A percentile compares a stretch with the other conserved stretches of the same genome.
phyloP scores from a whole-genome alignment of 2,113 vertebrate species.

The Phrynocephalus versicolor region DNA sequence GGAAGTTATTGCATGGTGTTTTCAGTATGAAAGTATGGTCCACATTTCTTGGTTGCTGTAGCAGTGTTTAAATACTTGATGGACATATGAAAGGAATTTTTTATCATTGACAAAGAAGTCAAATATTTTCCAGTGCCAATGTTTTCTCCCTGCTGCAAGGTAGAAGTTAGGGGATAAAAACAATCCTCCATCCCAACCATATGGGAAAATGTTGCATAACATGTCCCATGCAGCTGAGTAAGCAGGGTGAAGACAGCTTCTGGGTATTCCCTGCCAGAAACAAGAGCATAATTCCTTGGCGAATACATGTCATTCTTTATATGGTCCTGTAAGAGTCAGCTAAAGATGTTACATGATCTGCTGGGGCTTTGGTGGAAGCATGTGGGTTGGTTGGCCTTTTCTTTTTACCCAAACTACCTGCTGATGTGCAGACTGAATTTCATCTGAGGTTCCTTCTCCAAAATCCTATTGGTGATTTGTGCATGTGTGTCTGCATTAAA shows the following conservation, averaged over 20 bases:
- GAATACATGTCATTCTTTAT: not conserved
- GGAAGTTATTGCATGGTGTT: rapidly evolving
- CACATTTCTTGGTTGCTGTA: rapidly evolving
- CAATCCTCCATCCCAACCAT: not conserved
- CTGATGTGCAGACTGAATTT: too few relatives aligned
- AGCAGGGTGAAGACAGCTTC: not conserved
- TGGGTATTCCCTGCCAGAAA: constrained; percentile 6
- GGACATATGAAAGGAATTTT: not conserved
- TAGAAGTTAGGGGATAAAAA: not conserved
- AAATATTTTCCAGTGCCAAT: rapidly evolving
- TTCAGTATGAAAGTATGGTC: not conserved
- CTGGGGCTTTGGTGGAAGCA: not conserved
- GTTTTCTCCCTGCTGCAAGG: not conserved
- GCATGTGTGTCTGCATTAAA: too few relatives aligned
- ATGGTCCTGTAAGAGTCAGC: too few relatives aligned
- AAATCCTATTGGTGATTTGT: not conserved
- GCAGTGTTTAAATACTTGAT: not conserved
- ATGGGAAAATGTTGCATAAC: not conserved
- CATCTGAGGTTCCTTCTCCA: too few relatives aligned
- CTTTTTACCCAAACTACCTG: not conserved
- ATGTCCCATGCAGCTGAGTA: not conserved
- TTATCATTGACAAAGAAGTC: not conserved
- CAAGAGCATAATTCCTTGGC: not conserved
- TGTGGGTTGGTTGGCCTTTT: too few relatives aligned
- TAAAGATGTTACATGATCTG: not conserved